Evolutionary conservation across 2,797 vertebrate species (phyloP), one percentile per base, ranked within the genome.

Genomic region (Hemitrygon akajei): DNA sequence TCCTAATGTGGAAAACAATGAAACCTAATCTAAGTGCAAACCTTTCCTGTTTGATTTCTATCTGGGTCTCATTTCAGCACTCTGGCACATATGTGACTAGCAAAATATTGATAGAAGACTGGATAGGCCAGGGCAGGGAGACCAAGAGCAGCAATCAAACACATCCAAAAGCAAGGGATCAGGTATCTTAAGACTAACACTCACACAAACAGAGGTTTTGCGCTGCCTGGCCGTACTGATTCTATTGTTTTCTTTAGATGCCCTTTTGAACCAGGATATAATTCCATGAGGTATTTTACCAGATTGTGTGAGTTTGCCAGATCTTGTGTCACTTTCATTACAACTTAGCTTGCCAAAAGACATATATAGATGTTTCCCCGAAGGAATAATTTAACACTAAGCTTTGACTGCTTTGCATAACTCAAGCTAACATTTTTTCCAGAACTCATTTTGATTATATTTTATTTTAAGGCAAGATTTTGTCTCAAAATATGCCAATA

Each of bases 291-390:
- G 94, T 93, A 86, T 77, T 93, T 73, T 76, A 86, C 82, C 69
- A n/a, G 94, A 89, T 77, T 81, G 77, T 93, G 71, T 79, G 87
- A 93, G 93, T 94, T 93, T 94, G 94, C 81, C 92, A 40, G 2
- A 89, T 82, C 37, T 30, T 58, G 94, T 94, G 94, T 94, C 94
- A 95, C 94, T 0, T 94, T 94, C 95, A 76, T 93, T 93, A 30
- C 25, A 56, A 0, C 87, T 91, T 69, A 27, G 37, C 71, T 56
- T 93, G 25, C 40, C 91, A 76, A 56, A 75, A 14, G 71, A 56
- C 37, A 30, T 40, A 58, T 75, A 58, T 93, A 30, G 71, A 3
- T 56, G 12, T 75, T 76, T 30, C 40, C 47, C 91, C 47, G 56
- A 76, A 56, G 91, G 73, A 76, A 76, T 93, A 56, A 76, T 14